Percentiles rank a stretch among this genome's conserved stretches.
These are phyloP conservation scores for Adela reaumurella DNA, from an alignment of 2,888 invertebrate genomes.

Conservation along the genomic window DNA sequence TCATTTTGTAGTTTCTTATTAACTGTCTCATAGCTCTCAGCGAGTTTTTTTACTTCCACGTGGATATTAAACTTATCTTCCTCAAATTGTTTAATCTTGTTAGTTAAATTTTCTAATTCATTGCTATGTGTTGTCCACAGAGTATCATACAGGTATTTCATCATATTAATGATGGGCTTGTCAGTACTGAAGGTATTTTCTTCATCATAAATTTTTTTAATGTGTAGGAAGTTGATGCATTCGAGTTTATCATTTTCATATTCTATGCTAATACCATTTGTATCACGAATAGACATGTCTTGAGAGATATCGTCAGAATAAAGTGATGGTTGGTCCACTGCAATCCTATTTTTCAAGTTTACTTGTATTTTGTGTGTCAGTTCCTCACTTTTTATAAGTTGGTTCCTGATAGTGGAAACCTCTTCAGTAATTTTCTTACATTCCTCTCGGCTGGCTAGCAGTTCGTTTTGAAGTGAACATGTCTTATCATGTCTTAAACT, in stretches of 20 bases:
- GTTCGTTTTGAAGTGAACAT: constrained; percentile 36
- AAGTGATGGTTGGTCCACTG: not conserved
- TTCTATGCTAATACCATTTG: constrained; percentile 7
- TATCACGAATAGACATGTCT: not conserved
- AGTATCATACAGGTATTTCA: constrained; percentile 33
- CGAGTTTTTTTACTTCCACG: constrained; percentile 18
- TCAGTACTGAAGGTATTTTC: not conserved
- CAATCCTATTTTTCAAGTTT: not conserved
- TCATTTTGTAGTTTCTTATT: constrained; percentile 22
- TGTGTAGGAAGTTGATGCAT: not conserved
- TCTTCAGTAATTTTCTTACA: constrained; percentile 41
- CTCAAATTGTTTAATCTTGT: constrained; percentile 31
- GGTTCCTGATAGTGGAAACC: constrained; percentile 40
- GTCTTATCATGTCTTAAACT: constrained; percentile 29
- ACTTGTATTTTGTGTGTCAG: not conserved
- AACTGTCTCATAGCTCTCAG: constrained; percentile 18
- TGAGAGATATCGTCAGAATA: no score
- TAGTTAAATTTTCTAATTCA: constrained; percentile 34
- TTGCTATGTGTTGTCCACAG: constrained; percentile 28
- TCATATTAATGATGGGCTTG: constrained; percentile 26
- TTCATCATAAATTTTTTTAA: not conserved
- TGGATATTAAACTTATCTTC: constrained; percentile 23
- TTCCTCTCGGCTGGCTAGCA: constrained; percentile 38
- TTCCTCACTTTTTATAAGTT: constrained; percentile 10
- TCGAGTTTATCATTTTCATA: constrained; percentile 20